Evolutionary conservation across 2,113 vertebrate species (phyloP).

Genomic region (Glareola pratincola): DNA sequence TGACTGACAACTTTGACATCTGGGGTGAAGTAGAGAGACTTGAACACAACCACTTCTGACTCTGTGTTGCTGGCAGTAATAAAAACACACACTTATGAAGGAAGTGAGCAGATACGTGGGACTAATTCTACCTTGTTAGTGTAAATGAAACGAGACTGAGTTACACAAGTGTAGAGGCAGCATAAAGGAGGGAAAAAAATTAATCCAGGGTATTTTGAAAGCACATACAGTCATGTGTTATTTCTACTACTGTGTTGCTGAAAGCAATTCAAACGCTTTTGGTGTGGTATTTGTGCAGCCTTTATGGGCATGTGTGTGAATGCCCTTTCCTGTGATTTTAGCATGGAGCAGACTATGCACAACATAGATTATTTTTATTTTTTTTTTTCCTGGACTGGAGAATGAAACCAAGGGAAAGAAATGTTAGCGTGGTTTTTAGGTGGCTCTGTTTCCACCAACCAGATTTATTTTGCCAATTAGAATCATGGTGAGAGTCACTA

Average conservation of each 20-base stretch:
- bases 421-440: neutral
- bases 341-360: neutral
- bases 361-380: neutral
- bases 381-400: neutral
- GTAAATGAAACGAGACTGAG: neutral
- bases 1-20: neutral
- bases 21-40: neutral
- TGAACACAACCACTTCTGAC: neutral
- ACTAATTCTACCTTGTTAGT: neutral
- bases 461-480: slow-evolving; percentile 18
- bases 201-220: neutral
- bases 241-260: neutral
- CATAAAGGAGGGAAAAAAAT: neutral
- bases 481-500: neutral
- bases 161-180: neutral
- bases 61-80: neutral
- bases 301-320: neutral
- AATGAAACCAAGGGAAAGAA: neutral
- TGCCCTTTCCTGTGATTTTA: neutral
- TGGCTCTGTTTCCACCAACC: neutral
- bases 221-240: neutral
- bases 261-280: neutral
- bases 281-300: neutral
- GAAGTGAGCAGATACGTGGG: neutral
- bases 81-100: neutral